Evolutionary conservation across 2,113 vertebrate species (phyloP), one percentile per base, ranked within the genome.

Genomic region (Channa argus): DNA sequence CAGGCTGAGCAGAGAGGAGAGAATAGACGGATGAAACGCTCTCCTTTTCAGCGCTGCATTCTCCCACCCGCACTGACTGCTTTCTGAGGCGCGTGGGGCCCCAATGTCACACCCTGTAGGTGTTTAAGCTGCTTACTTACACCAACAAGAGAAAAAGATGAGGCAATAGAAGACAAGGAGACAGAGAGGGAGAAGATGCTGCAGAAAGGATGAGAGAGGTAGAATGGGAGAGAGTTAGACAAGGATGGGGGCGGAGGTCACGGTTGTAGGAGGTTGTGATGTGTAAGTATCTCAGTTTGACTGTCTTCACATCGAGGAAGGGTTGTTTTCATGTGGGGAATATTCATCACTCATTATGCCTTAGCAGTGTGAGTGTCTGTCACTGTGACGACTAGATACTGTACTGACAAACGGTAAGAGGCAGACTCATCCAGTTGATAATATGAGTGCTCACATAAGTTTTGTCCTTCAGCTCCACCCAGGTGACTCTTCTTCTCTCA

Each of bases 51-150:
- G 79, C 33, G 9, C 71, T 80, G 83, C 71, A 78, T 84, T 78
- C 80, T 82, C 75, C 86, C 83, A 46, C 90, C 91, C 41, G 82
- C 90, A 82, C 85, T 85, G 77, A 88, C 80, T 84, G 83, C 86
- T 86, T 91, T 89, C 61, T 67, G 89, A 89, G 89, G 90, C 83
- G 90, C 88, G 86, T 80, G 87, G 88, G 91, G 82, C 87, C 77
- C 78, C 80, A 47, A 92, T 93, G 91, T 93, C 92, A 92, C 91
- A 88, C 84, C 89, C 88, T 91, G 94, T 94, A 94, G 92, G 94
- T 92, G 93, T 93, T 88, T 93, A 93, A 93, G 92, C 92, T 87
- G 92, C 91, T 93, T 94, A 93, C 86, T 92, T 86, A 88, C 88
- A 91, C 72, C 75, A 80, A 79, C 82, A 76, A 87, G 83, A 91